These are phyloP conservation scores for Corynorhinus townsendii DNA, from an alignment of 2,113 vertebrate genomes.

Conservation along the genomic window DNA sequence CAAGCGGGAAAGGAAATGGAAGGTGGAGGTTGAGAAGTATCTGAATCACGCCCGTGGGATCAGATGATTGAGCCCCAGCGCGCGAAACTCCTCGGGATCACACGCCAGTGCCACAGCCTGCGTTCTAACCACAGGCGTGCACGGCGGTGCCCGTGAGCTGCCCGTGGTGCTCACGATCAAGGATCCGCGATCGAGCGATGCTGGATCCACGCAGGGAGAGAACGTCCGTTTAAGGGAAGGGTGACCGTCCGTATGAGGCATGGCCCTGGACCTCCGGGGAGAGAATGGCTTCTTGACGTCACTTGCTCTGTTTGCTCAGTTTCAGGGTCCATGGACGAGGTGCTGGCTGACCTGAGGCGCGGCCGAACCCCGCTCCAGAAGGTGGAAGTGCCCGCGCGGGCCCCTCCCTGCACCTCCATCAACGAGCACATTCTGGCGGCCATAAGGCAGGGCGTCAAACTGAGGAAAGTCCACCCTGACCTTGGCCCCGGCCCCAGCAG, in stretches of 20 bases:
- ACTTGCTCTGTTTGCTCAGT: not conserved
- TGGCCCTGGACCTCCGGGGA: not conserved
- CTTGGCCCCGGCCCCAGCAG: slow-evolving; percentile 8
- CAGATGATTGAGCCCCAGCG: not conserved
- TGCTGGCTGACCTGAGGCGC: slow-evolving; percentile 90
- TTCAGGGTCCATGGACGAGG: slow-evolving; percentile 94
- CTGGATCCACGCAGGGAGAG: not conserved
- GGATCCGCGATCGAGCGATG: not conserved
- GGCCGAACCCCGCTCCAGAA: slow-evolving; percentile 82
- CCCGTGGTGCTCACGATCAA: not conserved
- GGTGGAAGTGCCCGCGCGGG: slow-evolving; percentile 1
- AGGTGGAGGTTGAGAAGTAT: not conserved
- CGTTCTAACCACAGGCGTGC: not conserved
- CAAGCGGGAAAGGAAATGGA: not conserved
- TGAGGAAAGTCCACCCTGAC: slow-evolving; percentile 85
- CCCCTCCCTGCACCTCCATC: slow-evolving; percentile 44
- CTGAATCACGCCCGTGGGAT: not conserved
- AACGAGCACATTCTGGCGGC: slow-evolving; percentile 87
- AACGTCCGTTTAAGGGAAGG: too few species aligned
- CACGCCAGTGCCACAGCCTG: not conserved
- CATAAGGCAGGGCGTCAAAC: slow-evolving; percentile 91
- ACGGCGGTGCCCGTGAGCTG: not conserved
- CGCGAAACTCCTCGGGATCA: not conserved
- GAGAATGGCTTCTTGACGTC: not conserved
- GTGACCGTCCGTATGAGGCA: not conserved